A percentile compares a stretch with the other conserved stretches of the same genome.
Evolutionary conservation across 2,888 invertebrate species (phyloP).

Genomic region (Meghimatium bilineatum): DNA sequence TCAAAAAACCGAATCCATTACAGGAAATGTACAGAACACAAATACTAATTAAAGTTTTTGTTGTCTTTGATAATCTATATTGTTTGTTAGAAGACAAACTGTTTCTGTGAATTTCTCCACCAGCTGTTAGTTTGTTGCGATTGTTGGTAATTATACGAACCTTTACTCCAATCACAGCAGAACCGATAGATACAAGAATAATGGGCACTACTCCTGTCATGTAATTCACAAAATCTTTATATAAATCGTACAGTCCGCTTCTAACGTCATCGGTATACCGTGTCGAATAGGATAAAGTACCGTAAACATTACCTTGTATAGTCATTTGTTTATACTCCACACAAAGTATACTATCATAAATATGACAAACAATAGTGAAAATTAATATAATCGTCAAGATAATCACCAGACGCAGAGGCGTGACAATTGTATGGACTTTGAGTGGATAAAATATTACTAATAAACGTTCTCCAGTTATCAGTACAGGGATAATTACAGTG

Average conservation of each 20-base stretch:
- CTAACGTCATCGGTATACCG: not conserved
- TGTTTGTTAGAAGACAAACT: not conserved
- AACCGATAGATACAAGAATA: not conserved
- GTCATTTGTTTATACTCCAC: not conserved
- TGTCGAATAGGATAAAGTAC: not conserved
- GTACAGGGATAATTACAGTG: not conserved
- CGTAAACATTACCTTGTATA: not conserved
- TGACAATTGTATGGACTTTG: not conserved
- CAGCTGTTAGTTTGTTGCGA: not conserved
- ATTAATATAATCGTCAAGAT: not conserved
- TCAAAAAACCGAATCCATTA: not conserved
- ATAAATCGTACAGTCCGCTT: not conserved
- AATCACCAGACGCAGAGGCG: not conserved
- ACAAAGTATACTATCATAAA: not conserved
- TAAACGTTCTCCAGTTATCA: slow-evolving; percentile 14
- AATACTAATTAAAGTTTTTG: not conserved
- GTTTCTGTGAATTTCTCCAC: not conserved
- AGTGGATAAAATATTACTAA: not conserved
- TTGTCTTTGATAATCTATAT: not conserved
- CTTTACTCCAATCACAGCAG: not conserved
- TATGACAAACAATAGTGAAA: not conserved
- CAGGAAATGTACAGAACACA: slow-evolving; percentile 1
- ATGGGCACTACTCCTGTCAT: slow-evolving; percentile 1
- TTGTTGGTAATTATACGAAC: not conserved
- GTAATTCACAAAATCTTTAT: not conserved